Conservation (phyloP, 2,797 vertebrate species). For the Gephyroberyx darwinii region DNA sequence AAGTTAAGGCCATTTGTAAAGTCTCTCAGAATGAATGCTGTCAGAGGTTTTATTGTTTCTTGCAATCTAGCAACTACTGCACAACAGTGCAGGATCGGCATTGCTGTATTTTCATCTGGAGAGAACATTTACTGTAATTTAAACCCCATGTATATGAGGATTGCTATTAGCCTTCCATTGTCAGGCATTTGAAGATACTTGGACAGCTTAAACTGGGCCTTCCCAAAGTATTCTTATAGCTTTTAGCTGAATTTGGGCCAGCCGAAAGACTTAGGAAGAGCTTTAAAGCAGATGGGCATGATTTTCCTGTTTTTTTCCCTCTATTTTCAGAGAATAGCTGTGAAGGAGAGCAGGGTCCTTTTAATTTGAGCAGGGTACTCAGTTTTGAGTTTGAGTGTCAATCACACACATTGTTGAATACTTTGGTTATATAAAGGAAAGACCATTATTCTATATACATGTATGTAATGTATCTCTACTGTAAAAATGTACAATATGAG, state of each 20-base stretch:
- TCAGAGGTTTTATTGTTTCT: slow-evolving; percentile 29
- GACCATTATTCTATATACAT: no score
- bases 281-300: slow-evolving; percentile 54
- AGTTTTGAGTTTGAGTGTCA: not conserved
- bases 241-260: slow-evolving; percentile 57
- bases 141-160: slow-evolving; percentile 44
- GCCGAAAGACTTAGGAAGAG: slow-evolving; percentile 50
- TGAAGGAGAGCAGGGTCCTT: no score
- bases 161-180: slow-evolving; percentile 58
- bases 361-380: no score
- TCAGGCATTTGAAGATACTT: slow-evolving; percentile 54
- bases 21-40: slow-evolving; percentile 31
- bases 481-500: no score
- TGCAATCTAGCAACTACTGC: not conserved
- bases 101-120: slow-evolving; percentile 28
- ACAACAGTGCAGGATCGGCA: slow-evolving; percentile 2
- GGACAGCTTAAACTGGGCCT: slow-evolving; percentile 15
- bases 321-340: slow-evolving; percentile 34
- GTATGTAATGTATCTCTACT: no score
- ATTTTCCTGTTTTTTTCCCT: slow-evolving; percentile 37
- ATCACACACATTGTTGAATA: not conserved
- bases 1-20: slow-evolving; percentile 26
- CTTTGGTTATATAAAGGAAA: no score
- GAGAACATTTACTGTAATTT: slow-evolving; percentile 36
- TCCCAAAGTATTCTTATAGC: slow-evolving; percentile 46